A percentile compares a stretch with the other conserved stretches of the same genome.
phyloP scores from a whole-genome alignment of 1,140 invertebrate species.

The Grapholita molesta region DNA sequence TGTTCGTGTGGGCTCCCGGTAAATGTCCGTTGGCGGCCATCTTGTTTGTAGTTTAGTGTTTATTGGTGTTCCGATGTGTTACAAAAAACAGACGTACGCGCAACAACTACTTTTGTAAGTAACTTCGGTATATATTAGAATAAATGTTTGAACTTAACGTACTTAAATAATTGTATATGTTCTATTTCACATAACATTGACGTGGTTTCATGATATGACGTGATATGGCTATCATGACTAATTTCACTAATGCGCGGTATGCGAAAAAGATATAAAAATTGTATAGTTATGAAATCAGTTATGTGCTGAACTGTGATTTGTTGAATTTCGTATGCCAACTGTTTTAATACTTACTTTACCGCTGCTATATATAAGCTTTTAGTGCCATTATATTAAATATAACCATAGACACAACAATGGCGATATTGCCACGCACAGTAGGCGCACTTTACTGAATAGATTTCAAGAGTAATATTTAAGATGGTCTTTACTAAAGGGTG shows the following conservation, averaged over 20 bases:
- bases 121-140: background rate
- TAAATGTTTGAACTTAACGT: background rate
- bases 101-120: background rate
- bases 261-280: no score
- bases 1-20: background rate
- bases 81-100: background rate
- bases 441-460: background rate
- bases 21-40: constrained; percentile 6
- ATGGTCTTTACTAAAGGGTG: background rate
- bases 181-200: background rate
- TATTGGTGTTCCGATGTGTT: background rate
- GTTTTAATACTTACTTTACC: background rate
- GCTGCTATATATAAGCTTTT: background rate
- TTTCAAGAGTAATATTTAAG: background rate
- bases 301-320: background rate
- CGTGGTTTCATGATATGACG: background rate
- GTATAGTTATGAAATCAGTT: background rate
- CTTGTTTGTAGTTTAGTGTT: constrained; percentile 3
- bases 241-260: background rate
- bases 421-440: background rate
- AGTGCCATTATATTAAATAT: background rate
- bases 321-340: background rate
- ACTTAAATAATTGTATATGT: background rate
- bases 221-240: background rate
- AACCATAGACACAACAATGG: background rate